phyloP scores from a whole-genome alignment of 1,140 invertebrate species.

The Drosophila lini region DNA sequence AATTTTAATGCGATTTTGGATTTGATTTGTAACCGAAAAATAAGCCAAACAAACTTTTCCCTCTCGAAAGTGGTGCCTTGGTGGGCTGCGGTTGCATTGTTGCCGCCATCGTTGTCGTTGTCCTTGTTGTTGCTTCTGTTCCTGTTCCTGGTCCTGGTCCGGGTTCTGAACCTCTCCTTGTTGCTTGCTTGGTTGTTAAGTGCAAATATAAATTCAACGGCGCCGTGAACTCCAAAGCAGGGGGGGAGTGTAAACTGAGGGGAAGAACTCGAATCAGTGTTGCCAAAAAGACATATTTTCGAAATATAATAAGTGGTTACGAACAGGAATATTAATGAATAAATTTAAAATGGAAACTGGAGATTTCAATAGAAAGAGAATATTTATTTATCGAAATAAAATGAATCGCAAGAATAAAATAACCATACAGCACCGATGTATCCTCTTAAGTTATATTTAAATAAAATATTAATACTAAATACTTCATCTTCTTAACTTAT shows the following conservation, averaged over 20 bases:
- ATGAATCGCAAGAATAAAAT: too few relatives aligned
- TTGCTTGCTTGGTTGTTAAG: slow-evolving; percentile 71
- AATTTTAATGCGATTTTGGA: slow-evolving; percentile 82
- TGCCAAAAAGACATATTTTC: not conserved
- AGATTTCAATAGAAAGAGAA: too few relatives aligned
- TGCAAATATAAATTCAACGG: slow-evolving; percentile 79
- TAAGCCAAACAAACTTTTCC: slow-evolving; percentile 75
- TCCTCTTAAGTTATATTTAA: too few relatives aligned
- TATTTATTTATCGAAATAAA: too few relatives aligned
- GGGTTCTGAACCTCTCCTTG: slow-evolving; percentile 26
- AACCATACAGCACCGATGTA: too few relatives aligned
- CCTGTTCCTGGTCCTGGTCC: slow-evolving; percentile 11
- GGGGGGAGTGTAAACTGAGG: not conserved
- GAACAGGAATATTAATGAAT: not conserved
- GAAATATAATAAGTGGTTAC: not conserved
- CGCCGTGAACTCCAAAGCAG: slow-evolving; percentile 55
- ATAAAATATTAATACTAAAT: too few relatives aligned
- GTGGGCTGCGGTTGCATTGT: slow-evolving; percentile 46
- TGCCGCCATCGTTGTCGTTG: slow-evolving; percentile 31
- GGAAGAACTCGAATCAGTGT: not conserved
- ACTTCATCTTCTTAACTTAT: too few relatives aligned
- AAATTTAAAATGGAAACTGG: not conserved
- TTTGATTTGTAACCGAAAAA: slow-evolving; percentile 83
- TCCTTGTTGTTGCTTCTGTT: slow-evolving; percentile 14
- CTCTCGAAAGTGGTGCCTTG: slow-evolving; percentile 50